These are phyloP conservation scores for Cantharis flavilabris DNA, from an alignment of 2,888 invertebrate species.

Conservation along the genomic window DNA sequence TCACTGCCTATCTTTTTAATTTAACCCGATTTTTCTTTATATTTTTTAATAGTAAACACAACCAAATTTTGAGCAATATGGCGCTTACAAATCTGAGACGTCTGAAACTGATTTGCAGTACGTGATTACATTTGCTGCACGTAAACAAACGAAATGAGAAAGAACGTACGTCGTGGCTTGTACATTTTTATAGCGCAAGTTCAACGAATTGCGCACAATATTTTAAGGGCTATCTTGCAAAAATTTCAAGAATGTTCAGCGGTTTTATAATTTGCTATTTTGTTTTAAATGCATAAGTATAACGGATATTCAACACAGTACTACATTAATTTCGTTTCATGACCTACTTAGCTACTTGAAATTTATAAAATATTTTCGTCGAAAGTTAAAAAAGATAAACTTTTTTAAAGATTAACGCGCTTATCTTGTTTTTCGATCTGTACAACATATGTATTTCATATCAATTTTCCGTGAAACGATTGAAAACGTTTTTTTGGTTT, in stretches of 20 bases:
- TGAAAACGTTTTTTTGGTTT: background rate
- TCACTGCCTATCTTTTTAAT: background rate
- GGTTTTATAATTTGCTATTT: background rate
- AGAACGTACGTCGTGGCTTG: background rate
- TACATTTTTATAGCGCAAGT: background rate
- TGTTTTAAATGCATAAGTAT: background rate
- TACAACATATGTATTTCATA: background rate
- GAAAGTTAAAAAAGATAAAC: background rate
- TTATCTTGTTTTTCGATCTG: background rate
- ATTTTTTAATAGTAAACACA: slow-evolving; percentile 22
- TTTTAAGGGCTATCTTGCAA: background rate
- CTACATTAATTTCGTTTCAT: background rate
- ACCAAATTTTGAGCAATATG: slow-evolving; percentile 23
- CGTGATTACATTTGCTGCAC: background rate
- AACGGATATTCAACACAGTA: background rate
- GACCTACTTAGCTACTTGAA: background rate
- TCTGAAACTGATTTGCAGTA: background rate
- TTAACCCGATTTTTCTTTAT: background rate
- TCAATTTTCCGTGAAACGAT: background rate
- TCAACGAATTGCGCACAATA: background rate
- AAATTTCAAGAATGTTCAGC: background rate
- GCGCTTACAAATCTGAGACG: slow-evolving; percentile 5
- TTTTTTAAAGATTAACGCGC: background rate
- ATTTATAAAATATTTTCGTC: background rate
- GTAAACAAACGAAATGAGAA: background rate